Conservation (phyloP, 2,113 vertebrate species). For the Agapornis roseicollis region DNA sequence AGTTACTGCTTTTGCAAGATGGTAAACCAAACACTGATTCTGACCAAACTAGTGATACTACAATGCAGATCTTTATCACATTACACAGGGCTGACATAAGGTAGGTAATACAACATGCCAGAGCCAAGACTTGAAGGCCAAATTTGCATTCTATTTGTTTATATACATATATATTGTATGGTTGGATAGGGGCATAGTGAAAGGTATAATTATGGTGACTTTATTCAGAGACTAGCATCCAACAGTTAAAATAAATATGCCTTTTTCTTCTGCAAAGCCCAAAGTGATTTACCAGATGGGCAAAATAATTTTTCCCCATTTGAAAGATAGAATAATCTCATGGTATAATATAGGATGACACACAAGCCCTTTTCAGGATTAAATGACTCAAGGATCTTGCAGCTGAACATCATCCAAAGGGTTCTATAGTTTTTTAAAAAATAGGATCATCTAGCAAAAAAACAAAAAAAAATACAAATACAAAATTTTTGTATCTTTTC, state of each 20-base stretch:
- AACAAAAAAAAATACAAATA: not conserved
- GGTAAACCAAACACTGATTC: conserved; percentile 48
- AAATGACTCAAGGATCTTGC: not conserved
- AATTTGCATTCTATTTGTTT: conserved; percentile 71
- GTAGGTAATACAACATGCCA: not conserved
- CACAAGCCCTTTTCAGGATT: not conserved
- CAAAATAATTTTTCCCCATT: not conserved
- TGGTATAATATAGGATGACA: not conserved
- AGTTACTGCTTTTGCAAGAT: conserved; percentile 71
- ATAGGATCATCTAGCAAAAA: not conserved
- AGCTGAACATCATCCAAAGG: not conserved
- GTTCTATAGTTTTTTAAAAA: not conserved
- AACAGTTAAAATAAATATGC: not conserved
- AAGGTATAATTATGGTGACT: conserved; percentile 27
- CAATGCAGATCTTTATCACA: conserved; percentile 50
- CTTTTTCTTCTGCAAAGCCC: not conserved
- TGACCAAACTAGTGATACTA: conserved; percentile 40
- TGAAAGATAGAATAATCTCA: not conserved
- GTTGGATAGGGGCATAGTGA: not conserved
- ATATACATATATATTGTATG: conserved; percentile 14
- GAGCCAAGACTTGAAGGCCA: conserved; percentile 45
- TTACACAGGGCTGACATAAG: conserved; percentile 34
- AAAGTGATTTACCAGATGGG: not conserved
- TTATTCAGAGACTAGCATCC: not conserved
- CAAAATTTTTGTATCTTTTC: not conserved